These are phyloP conservation scores for Palythoa grandiflora DNA, from an alignment of 92 coral and sea anemone genomes.

Conservation along the genomic window DNA sequence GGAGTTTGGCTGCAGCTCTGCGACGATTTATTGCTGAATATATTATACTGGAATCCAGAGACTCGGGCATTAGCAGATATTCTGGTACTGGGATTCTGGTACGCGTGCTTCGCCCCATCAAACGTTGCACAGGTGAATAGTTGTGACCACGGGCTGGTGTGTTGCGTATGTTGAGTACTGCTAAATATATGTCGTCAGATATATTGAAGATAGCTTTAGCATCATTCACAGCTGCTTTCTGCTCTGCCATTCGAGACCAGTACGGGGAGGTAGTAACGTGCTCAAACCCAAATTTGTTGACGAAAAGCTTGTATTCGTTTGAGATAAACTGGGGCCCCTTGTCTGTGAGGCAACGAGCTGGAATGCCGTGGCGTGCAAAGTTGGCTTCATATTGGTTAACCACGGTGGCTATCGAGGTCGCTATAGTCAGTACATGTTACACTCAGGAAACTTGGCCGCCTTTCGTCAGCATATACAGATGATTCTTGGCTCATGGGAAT, in stretches of 20 bases:
- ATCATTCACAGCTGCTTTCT: not conserved
- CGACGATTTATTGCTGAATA: too few relatives aligned
- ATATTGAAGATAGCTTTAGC: not conserved
- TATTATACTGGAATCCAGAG: not conserved
- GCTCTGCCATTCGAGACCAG: constrained; percentile 60
- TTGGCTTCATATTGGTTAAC: not conserved
- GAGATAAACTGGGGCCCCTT: constrained; percentile 24
- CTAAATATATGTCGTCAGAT: too few relatives aligned
- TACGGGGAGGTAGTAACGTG: constrained; percentile 50
- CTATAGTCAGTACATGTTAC: not conserved
- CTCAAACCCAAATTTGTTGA: constrained; percentile 37
- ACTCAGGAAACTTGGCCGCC: constrained; percentile 44
- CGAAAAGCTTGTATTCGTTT: constrained; percentile 19
- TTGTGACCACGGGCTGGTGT: too few relatives aligned
- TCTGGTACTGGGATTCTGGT: not conserved
- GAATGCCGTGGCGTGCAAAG: constrained; percentile 57
- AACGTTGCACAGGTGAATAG: not conserved
- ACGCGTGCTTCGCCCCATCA: constrained; percentile 9
- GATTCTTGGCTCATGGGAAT: constrained; percentile 47
- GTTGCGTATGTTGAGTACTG: too few relatives aligned
- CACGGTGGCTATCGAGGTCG: not conserved
- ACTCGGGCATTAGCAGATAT: not conserved
- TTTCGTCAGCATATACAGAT: constrained; percentile 52
- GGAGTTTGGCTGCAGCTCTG: too few relatives aligned
- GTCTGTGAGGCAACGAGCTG: constrained; percentile 51